Evolutionary conservation across 2,113 vertebrate species (phyloP).

Genomic region (Cromileptes altivelis): DNA sequence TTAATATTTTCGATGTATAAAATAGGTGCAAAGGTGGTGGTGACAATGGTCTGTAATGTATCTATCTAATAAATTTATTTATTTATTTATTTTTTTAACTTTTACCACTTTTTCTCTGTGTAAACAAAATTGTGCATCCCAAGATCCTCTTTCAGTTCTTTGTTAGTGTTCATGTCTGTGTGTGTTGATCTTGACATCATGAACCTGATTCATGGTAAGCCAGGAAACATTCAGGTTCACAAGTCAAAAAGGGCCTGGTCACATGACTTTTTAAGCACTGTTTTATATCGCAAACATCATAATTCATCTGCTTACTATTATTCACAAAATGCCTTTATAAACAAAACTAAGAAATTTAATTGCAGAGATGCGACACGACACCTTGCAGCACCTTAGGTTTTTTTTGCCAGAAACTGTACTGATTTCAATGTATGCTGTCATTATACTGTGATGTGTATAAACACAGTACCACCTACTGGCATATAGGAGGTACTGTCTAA

Average conservation of each 20-base stretch:
- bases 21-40: neutral
- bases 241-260: neutral
- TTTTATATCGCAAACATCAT: neutral
- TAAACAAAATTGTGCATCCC: neutral
- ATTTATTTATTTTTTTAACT: neutral
- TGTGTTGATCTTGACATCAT: neutral
- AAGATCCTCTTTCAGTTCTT: neutral
- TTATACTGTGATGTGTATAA: neutral
- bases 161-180: neutral
- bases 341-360: too few species aligned
- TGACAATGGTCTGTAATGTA: neutral
- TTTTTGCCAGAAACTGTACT: neutral
- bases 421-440: neutral
- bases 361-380: too few species aligned
- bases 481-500: rapidly evolving
- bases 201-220: neutral
- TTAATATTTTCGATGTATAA: neutral
- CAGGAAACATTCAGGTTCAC: neutral
- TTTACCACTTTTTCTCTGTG: neutral
- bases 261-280: neutral
- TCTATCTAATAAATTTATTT: too few species aligned
- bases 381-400: too few species aligned
- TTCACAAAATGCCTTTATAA: too few species aligned
- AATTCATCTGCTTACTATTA: too few species aligned
- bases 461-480: conserved; percentile 50